Evolutionary conservation across 2,888 invertebrate genomes (phyloP).

Genomic region (Rhodophaea formosa): DNA sequence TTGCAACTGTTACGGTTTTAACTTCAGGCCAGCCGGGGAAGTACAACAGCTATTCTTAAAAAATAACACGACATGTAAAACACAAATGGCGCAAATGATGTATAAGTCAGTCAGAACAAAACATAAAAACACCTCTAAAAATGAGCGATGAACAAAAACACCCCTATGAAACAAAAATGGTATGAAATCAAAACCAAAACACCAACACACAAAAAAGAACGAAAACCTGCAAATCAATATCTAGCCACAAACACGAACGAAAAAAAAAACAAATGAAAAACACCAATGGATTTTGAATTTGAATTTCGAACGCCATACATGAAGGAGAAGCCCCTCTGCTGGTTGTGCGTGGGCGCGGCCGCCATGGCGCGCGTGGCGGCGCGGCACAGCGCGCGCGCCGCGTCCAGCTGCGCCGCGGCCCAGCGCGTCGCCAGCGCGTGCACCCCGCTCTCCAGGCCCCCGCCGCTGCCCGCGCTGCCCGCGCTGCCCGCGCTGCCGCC

Average conservation of each 20-base stretch:
- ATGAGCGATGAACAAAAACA: not conserved
- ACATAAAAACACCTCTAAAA: conserved; percentile 11
- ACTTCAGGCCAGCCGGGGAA: not conserved
- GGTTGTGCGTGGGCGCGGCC: conserved; percentile 85
- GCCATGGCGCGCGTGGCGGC: conserved; percentile 86
- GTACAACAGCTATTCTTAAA: not conserved
- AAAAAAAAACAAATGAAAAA: conserved; percentile 25
- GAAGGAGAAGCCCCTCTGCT: conserved; percentile 88
- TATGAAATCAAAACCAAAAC: conserved; percentile 18
- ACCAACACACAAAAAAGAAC: conserved; percentile 20
- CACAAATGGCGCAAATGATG: not conserved
- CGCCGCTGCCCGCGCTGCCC: too few relatives aligned
- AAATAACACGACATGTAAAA: not conserved
- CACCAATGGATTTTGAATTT: conserved; percentile 11
- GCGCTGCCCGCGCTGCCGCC: conserved; percentile 83
- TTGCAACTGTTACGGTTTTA: too few relatives aligned
- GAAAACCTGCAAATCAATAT: conserved; percentile 24
- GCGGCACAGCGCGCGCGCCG: conserved; percentile 88
- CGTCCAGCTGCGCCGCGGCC: conserved; percentile 90
- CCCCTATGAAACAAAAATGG: not conserved
- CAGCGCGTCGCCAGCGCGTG: conserved; percentile 91
- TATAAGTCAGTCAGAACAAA: not conserved
- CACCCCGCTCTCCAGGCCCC: conserved; percentile 73
- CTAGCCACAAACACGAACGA: conserved; percentile 18
- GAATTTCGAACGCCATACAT: conserved; percentile 79